Evolutionary conservation across 2,113 vertebrate species (phyloP), one percentile per base, ranked within the genome.

Genomic region (Rynchops niger): DNA sequence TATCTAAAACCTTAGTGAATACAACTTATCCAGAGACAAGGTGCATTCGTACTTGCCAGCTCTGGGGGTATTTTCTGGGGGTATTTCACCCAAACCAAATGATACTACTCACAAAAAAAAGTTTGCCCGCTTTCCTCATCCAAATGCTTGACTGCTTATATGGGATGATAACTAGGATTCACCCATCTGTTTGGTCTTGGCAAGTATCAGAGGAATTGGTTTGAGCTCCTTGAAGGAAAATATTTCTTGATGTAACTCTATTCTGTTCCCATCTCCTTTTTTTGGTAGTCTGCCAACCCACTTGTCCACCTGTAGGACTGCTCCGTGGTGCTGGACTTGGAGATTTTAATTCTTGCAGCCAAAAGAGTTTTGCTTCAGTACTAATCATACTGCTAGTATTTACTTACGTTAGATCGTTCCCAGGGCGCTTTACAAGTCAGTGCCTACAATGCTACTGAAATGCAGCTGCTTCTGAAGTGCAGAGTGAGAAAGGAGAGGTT

Each of bases 401-500:
- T 90, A 86, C 67, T 94, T 58, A 73, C 0, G 5, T 80, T 80
- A 45, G 63, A 47, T 93, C 4, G 4, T 36, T 85, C 25, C 49
- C 6, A 32, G 69, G 40, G 25, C 36, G 42, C 82, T 90, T 90
- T 78, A 73, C 76, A 88, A 78, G 66, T 71, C 3, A 6, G 42
- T 70, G 84, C 70, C 66, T 82, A 27, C 70, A 66, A 3, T 36
- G 45, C 86, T 91, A 47, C 89, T 3, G 89, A 95, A 95, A 90
- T 43, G 50, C 66, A 88, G 84, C 79, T 1, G 3, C 74, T 95
- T 77, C 72, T 87, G 62, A 89, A 83, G 74, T 67, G 59, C 62
- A 77, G 82, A 76, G n/a, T 70, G 81, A 61, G 91, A 58, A 89
- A 82, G 74, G 86, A 94, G 84, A 93, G 47, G 73, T 96, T 95